phyloP scores from a whole-genome alignment of 2,113 vertebrate genomes.

The Salvator merianae region DNA sequence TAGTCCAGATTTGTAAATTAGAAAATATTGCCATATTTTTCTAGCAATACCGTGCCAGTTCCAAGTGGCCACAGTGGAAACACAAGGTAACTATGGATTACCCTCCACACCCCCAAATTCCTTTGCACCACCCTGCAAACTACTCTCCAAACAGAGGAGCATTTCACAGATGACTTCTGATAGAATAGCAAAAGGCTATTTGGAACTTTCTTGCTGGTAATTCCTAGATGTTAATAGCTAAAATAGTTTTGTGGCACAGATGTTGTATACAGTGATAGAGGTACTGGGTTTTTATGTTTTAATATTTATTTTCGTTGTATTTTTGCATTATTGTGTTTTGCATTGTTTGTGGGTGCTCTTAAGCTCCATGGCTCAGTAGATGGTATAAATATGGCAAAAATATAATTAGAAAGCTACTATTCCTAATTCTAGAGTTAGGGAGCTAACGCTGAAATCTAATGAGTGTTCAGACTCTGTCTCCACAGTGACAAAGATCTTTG shows the following conservation, averaged over 20 bases:
- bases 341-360: no score
- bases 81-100: not conserved
- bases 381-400: no score
- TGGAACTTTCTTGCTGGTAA: no score
- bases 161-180: no score
- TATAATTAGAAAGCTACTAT: not conserved
- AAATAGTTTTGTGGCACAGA: no score
- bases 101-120: not conserved
- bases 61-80: not conserved
- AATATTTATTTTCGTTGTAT: not conserved
- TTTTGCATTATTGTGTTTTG: no score
- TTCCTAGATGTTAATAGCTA: not conserved
- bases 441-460: no score
- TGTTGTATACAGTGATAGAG: no score
- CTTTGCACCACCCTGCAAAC: not conserved
- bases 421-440: not conserved
- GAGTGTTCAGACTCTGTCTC: no score
- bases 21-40: slow-evolving; percentile 13
- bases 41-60: slow-evolving; percentile 15
- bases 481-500: not conserved
- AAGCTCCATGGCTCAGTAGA: no score
- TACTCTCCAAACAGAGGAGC: not conserved
- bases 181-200: not conserved
- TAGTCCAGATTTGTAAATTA: slow-evolving; percentile 38
- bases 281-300: no score